These are phyloP conservation scores for Limnephilus rhombicus DNA, from an alignment of 2,888 invertebrate species.

Conservation along the genomic window DNA sequence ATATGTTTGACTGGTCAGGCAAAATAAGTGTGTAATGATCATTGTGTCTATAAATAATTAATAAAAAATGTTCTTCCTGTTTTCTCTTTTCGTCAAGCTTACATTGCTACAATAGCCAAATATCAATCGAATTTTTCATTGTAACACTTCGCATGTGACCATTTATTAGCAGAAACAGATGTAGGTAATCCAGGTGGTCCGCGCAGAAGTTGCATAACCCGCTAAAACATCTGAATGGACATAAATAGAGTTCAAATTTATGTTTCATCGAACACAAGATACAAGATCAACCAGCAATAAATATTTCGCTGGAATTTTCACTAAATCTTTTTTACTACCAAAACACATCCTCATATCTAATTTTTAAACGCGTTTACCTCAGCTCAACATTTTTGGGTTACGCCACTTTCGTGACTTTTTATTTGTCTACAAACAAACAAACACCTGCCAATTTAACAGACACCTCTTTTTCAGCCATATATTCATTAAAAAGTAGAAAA, in stretches of 20 bases:
- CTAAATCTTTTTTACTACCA: not conserved
- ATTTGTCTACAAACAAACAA: not conserved
- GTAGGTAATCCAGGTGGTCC: no score
- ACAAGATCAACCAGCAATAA: no score
- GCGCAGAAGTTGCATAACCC: no score
- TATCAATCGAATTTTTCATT: not conserved
- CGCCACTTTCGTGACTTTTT: no score
- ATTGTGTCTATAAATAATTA: no score
- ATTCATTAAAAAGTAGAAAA: not conserved
- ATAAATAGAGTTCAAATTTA: no score
- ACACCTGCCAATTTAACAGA: not conserved
- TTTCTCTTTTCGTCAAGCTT: not conserved
- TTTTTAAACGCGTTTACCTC: not conserved
- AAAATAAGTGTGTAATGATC: no score
- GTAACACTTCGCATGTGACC: not conserved
- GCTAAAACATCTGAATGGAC: no score
- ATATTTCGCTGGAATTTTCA: not conserved
- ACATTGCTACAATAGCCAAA: not conserved
- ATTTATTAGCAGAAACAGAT: no score
- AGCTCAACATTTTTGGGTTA: not conserved
- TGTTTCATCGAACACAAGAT: no score
- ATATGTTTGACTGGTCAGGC: no score
- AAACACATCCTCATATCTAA: no score
- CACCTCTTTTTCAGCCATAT: not conserved
- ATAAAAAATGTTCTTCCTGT: not conserved